phyloP scores from a whole-genome alignment of 2,888 invertebrate species.

The Luffia ferchaultella region DNA sequence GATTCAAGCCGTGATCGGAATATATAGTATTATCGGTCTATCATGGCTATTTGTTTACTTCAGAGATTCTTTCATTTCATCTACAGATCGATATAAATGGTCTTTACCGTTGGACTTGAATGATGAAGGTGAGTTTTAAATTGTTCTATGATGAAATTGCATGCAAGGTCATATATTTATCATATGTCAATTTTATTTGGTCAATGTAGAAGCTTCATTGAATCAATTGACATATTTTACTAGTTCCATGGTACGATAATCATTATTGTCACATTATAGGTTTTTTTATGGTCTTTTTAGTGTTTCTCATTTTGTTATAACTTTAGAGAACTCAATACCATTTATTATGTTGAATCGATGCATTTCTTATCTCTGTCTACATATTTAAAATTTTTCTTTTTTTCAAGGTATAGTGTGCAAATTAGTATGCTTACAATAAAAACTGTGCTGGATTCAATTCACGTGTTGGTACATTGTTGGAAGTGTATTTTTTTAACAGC shows the following conservation, averaged over 20 bases:
- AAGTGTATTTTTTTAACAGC: too few species aligned
- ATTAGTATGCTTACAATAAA: too few species aligned
- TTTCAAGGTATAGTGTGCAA: too few species aligned
- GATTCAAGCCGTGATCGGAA: conserved; percentile 81
- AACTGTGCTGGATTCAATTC: too few species aligned
- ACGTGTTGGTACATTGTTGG: too few species aligned
- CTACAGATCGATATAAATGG: conserved; percentile 82
- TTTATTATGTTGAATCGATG: too few species aligned
- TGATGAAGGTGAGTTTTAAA: conserved; percentile 64
- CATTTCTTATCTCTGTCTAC: too few species aligned
- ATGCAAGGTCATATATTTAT: background rate
- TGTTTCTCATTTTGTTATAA: background rate
- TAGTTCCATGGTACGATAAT: too few species aligned
- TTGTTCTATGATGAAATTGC: background rate
- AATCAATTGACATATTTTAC: background rate
- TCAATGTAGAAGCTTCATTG: background rate
- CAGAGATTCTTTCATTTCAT: conserved; percentile 84
- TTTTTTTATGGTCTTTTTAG: background rate
- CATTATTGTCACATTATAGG: too few species aligned
- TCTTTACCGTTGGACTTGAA: conserved; percentile 76
- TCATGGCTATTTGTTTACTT: conserved; percentile 93
- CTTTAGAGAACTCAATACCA: background rate
- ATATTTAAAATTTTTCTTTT: too few species aligned
- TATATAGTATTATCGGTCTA: conserved; percentile 89
- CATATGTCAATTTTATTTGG: background rate